Percentiles rank a stretch among this genome's conserved stretches.
These are phyloP conservation scores for Falco columbarius DNA, from an alignment of 2,797 vertebrate genomes.

Conservation along the genomic window DNA sequence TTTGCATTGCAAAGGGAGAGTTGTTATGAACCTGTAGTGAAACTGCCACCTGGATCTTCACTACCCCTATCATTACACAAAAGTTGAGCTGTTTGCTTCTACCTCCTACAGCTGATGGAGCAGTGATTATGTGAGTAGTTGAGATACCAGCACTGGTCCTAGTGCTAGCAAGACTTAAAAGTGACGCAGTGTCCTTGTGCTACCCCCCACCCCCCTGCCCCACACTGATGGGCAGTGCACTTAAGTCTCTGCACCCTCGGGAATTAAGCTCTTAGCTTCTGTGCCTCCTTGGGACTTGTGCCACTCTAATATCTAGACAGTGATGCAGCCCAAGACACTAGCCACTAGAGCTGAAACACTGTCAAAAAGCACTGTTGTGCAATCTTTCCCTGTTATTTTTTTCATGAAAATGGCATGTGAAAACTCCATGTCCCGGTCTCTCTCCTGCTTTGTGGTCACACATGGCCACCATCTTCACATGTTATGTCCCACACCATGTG, in stretches of 20 bases:
- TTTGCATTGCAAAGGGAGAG: not conserved
- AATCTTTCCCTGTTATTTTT: not conserved
- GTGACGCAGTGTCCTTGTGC: not conserved
- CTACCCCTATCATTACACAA: not conserved
- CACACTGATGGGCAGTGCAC: fast-evolving
- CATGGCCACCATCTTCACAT: not conserved
- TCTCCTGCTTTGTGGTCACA: not conserved
- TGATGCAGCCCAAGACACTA: not conserved
- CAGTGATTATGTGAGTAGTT: not conserved
- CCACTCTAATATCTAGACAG: too few species aligned
- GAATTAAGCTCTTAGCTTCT: not conserved
- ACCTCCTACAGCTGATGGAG: fast-evolving
- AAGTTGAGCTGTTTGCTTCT: not conserved
- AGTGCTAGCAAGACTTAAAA: not conserved
- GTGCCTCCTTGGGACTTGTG: not conserved
- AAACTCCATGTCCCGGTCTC: not conserved
- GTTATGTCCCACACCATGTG: not conserved
- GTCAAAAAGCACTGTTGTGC: not conserved
- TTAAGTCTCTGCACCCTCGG: not conserved
- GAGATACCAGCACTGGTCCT: not conserved
- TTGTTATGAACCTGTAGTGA: not conserved
- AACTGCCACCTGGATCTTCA: not conserved
- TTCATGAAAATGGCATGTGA: not conserved
- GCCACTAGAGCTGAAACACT: not conserved
- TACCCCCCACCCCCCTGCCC: too few species aligned